These are phyloP conservation scores for Altica lythri DNA, from an alignment of 2,888 invertebrate genomes.

Conservation along the genomic window DNA sequence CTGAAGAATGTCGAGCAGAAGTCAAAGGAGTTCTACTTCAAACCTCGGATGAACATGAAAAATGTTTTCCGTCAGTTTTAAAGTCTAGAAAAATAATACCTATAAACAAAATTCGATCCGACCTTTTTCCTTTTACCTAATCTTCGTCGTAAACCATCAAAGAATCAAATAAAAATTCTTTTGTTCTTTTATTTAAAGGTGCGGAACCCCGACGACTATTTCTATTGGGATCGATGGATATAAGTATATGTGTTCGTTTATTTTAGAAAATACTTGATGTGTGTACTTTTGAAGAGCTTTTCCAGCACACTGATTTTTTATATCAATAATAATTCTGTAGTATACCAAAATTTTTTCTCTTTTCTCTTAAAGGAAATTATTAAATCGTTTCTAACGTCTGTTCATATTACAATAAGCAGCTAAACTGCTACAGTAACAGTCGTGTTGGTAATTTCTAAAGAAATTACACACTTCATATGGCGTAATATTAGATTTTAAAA, in stretches of 20 bases:
- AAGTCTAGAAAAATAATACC: constrained; percentile 23
- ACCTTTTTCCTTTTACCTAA: constrained; percentile 27
- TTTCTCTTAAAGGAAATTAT: background rate
- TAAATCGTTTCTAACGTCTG: too few relatives aligned
- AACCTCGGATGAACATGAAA: constrained; percentile 18
- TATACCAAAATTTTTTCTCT: background rate
- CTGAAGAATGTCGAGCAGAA: constrained; percentile 9
- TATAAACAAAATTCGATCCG: constrained; percentile 27
- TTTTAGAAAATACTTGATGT: constrained; percentile 37
- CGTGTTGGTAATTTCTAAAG: too few relatives aligned
- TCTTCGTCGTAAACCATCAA: constrained; percentile 38
- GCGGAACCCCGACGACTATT: background rate
- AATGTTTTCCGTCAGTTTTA: constrained; percentile 20
- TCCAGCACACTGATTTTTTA: too few relatives aligned
- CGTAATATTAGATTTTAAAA: too few relatives aligned
- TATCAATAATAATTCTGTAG: too few relatives aligned
- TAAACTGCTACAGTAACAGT: too few relatives aligned
- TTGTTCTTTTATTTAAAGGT: constrained; percentile 30
- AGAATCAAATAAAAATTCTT: constrained; percentile 37
- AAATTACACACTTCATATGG: too few relatives aligned
- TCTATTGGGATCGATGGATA: constrained; percentile 27
- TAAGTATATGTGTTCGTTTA: constrained; percentile 34
- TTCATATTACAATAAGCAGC: too few relatives aligned
- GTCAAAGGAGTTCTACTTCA: constrained; percentile 14
- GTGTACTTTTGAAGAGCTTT: background rate